Evolutionary conservation across 2,888 invertebrate species (phyloP).

Genomic region (Acanthosepion lycidas): DNA sequence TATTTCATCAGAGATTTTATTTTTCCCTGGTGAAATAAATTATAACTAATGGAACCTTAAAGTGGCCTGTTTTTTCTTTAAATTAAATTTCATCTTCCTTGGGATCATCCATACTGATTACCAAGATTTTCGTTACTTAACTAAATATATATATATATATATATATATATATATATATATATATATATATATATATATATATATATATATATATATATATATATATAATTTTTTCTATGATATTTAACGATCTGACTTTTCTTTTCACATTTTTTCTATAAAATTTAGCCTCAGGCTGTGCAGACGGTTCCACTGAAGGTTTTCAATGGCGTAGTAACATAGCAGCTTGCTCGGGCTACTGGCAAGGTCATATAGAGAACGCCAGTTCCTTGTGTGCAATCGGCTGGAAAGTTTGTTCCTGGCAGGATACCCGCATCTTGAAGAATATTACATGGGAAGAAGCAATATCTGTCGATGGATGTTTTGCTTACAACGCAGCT

Average conservation of each 20-base stretch:
- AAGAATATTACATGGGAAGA: constrained; percentile 66
- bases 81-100: too few species aligned
- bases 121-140: too few species aligned
- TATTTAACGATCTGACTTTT: background rate
- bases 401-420: constrained; percentile 70
- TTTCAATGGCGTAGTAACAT: constrained; percentile 57
- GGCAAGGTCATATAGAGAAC: constrained; percentile 69
- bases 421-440: constrained; percentile 60
- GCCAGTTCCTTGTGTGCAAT: constrained; percentile 63
- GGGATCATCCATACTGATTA: too few species aligned
- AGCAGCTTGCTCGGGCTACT: constrained; percentile 67
- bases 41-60: too few species aligned
- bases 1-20: too few species aligned
- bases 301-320: constrained; percentile 62
- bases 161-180: too few species aligned
- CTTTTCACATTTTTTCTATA: background rate
- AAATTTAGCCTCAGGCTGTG: constrained; percentile 58
- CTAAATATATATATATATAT: too few species aligned
- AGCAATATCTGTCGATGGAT: constrained; percentile 66
- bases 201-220: too few species aligned
- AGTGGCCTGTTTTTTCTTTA: too few species aligned
- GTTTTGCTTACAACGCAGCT: constrained; percentile 71
- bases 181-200: too few species aligned
- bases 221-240: background rate
- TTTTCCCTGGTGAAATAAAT: too few species aligned